Evolutionary conservation across 2,113 vertebrate genomes (phyloP).

Genomic region (Leucopternis melanops): DNA sequence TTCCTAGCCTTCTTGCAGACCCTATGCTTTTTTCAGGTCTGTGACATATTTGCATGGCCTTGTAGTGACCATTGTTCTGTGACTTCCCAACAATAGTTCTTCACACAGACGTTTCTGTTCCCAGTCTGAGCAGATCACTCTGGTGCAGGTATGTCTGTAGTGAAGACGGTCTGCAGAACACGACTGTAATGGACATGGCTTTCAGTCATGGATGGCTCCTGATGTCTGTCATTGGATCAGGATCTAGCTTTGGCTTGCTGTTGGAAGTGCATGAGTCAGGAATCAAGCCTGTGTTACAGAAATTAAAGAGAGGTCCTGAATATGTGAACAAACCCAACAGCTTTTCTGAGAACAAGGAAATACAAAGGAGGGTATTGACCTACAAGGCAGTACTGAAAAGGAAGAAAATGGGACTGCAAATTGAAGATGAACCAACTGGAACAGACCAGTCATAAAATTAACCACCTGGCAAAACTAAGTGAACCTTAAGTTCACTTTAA

Average conservation of each 20-base stretch:
- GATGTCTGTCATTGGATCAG: background rate
- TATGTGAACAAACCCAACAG: background rate
- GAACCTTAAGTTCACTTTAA: background rate
- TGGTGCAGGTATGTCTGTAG: background rate
- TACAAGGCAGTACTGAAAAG: background rate
- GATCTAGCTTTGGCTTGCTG: background rate
- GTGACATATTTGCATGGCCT: background rate
- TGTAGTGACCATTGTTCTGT: background rate
- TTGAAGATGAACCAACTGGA: background rate
- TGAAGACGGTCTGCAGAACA: background rate
- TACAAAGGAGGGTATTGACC: background rate
- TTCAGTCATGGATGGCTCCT: background rate
- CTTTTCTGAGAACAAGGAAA: background rate
- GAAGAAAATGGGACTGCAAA: background rate
- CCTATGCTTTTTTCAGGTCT: background rate
- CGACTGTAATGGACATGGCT: rapidly evolving
- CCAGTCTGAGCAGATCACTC: background rate
- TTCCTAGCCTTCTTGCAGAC: background rate
- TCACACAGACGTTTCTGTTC: background rate
- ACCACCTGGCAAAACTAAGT: background rate
- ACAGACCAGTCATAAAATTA: background rate
- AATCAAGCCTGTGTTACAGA: background rate
- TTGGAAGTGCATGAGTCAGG: background rate
- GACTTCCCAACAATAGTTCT: background rate
- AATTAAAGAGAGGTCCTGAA: background rate